Conservation (phyloP, 2,888 invertebrate species). For the Malthinus flaveolus region DNA sequence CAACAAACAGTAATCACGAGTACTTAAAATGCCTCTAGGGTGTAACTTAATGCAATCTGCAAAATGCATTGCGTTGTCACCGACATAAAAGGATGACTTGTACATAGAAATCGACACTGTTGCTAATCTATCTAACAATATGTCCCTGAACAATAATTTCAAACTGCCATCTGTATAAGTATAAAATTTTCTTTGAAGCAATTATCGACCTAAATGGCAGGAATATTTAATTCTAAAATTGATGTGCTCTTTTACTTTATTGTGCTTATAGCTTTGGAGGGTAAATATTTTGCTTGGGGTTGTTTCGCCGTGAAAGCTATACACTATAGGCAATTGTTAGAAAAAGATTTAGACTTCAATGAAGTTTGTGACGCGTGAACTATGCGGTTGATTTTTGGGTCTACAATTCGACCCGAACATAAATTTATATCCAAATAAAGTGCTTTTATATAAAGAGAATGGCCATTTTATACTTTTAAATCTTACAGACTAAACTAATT, state of each 20-base stretch:
- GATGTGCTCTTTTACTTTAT: not conserved
- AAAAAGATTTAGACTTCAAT: conserved; percentile 20
- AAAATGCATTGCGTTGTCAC: conserved; percentile 22
- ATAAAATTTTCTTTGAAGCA: conserved; percentile 5
- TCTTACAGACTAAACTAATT: too few species aligned
- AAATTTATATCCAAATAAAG: too few species aligned
- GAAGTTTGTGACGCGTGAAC: conserved; percentile 29
- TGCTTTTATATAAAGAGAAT: too few species aligned
- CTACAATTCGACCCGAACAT: not conserved
- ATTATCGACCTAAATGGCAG: conserved; percentile 7
- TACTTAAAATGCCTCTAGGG: conserved; percentile 23
- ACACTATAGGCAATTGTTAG: conserved; percentile 22
- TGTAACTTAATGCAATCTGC: conserved; percentile 22
- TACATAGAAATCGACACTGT: conserved; percentile 27
- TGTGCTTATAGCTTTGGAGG: conserved; percentile 9
- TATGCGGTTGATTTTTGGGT: conserved; percentile 9
- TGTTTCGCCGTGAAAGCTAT: conserved; percentile 21
- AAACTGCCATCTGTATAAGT: conserved; percentile 18
- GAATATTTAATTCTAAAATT: conserved; percentile 8
- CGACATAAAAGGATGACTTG: conserved; percentile 28
- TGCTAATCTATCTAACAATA: conserved; percentile 30
- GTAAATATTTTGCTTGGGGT: conserved; percentile 25
- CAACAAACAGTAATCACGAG: conserved; percentile 11
- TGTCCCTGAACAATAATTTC: conserved; percentile 17
- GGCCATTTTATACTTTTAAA: too few species aligned